A percentile compares a stretch with the other conserved stretches of the same genome.
phyloP scores from a whole-genome alignment of 2,888 invertebrate genomes.

The Sphinx pinastri region DNA sequence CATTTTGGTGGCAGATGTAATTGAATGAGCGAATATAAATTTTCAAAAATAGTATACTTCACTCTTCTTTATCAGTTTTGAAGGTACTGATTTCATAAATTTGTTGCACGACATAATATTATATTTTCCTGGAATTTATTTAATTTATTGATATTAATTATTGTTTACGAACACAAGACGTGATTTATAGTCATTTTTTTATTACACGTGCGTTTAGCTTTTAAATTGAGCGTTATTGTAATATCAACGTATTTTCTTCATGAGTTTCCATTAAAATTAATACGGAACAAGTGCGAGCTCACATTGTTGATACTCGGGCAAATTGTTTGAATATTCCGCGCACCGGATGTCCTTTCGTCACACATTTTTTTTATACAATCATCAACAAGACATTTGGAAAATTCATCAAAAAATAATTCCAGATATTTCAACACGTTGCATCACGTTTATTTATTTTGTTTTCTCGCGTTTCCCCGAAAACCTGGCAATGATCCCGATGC shows the following conservation, averaged over 20 bases:
- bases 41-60: no score
- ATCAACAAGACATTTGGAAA: neutral
- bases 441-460: conserved; percentile 60
- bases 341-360: conserved; percentile 3
- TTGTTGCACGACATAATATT: no score
- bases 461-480: conserved; percentile 52
- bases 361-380: neutral
- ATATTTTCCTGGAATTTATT: no score
- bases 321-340: neutral
- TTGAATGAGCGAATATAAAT: no score
- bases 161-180: no score
- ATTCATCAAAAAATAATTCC: conserved; percentile 39
- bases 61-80: no score
- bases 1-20: no score
- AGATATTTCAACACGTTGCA: conserved; percentile 54
- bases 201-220: no score
- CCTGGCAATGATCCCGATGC: conserved; percentile 63
- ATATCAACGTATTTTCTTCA: neutral
- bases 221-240: no score
- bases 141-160: no score
- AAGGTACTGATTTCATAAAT: no score
- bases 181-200: no score
- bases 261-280: neutral
- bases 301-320: neutral
- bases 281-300: neutral